Conservation (phyloP, 2,888 invertebrate genomes). For the Pherbina coryleti region DNA sequence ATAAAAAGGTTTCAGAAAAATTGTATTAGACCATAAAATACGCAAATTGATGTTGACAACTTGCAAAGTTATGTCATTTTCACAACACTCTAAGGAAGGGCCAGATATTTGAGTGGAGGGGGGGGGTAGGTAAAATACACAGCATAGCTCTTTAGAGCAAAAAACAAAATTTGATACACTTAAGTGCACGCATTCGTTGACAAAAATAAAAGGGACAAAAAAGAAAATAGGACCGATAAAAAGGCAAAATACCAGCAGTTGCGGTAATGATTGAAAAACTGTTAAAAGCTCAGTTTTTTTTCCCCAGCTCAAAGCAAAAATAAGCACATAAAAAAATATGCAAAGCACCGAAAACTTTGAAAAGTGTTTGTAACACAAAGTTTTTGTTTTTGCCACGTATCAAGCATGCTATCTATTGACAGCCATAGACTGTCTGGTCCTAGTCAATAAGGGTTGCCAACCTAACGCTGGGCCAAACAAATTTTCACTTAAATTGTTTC, state of each 20-base stretch:
- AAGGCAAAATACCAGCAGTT: neutral
- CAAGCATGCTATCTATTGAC: neutral
- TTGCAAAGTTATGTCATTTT: slow-evolving; percentile 15
- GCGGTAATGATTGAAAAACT: neutral
- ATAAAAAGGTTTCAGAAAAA: slow-evolving; percentile 32
- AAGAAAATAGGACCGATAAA: neutral
- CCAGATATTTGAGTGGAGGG: neutral
- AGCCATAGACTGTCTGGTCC: neutral
- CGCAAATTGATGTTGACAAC: slow-evolving; percentile 27
- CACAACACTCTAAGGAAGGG: neutral
- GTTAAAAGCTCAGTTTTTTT: neutral
- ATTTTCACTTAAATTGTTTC: slow-evolving; percentile 7
- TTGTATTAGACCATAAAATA: slow-evolving; percentile 28
- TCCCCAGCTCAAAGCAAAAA: neutral
- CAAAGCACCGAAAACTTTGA: neutral
- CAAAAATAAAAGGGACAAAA: neutral
- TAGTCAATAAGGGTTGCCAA: neutral
- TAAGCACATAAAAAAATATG: neutral
- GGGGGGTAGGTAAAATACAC: neutral
- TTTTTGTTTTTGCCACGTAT: neutral
- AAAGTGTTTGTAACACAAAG: neutral
- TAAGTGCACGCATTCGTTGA: slow-evolving; percentile 13
- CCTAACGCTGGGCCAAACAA: neutral
- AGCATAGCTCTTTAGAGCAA: neutral
- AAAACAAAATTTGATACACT: slow-evolving; percentile 23